Evolutionary conservation across 2,797 vertebrate species (phyloP), one percentile per base, ranked within the genome.

Genomic region (Phoeniculus purpureus): DNA sequence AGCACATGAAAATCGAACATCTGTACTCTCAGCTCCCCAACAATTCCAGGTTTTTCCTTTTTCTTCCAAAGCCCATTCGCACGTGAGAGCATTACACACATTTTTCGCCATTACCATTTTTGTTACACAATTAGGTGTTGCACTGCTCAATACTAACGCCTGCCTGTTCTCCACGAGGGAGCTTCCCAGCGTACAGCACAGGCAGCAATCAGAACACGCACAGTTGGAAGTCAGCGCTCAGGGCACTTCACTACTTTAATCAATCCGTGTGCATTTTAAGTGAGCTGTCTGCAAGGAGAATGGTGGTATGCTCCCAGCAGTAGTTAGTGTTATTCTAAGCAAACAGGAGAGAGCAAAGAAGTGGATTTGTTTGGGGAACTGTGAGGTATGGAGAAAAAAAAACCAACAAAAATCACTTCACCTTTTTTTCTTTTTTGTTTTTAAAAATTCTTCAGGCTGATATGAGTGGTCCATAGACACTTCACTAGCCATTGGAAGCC

Each of bases 201-300:
- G 17, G 64, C 68, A 40, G 84, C 61, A 97, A 96, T 96, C 94
- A 96, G 94, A 94, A 80, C 3, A 3, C 1, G 14, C 92, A 92
- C 91, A 94, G 94, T 50, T 86, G 95, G 97, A 90, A 94, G 70
- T 12, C 87, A 61, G 50, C 0, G 31, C 86, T 94, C 77, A 55
- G 86, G 91, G 86, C 62, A 73, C 87, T 93, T 82, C 68, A 88
- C 84, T 26, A 62, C 59, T 93, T 95, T 78, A 96, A 96, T 96
- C 93, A 97, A 87, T 94, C 87, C 85, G 12, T 29, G 34, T 51
- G 50, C 93, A 96, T 96, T 94, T 95, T 96, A 96, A 97, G 94
- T 81, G 77, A 96, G 81, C 94, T 96, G 94, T 90, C 93, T 89
- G 79, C 70, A 85, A 67, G 43, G n/a, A 79, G 66, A 81, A 92